Percentiles rank a stretch among this genome's conserved stretches.
Conservation (phyloP, 1,140 invertebrate genomes). For the Drosophila kikkawai region DNA sequence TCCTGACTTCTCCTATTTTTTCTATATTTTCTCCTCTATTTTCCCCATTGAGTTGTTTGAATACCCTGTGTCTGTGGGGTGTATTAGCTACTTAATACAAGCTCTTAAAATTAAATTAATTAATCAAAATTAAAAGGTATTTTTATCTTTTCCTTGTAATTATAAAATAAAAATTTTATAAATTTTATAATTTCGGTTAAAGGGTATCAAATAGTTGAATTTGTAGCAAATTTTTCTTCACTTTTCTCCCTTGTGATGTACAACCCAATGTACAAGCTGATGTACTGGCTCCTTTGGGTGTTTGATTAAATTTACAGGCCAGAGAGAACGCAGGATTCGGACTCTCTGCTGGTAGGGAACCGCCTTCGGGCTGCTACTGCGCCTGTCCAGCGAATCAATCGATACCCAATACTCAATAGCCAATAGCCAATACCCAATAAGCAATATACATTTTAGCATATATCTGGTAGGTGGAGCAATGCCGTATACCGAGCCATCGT, state of each 20-base stretch:
- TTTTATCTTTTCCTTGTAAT: not conserved
- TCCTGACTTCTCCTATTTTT: not conserved
- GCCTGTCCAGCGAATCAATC: conserved; percentile 60
- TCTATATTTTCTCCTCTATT: conserved; percentile 5
- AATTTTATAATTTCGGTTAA: not conserved
- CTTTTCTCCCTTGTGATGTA: conserved; percentile 11
- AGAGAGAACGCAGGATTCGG: not conserved
- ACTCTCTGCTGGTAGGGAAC: conserved; percentile 4
- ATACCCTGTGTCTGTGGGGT: not conserved
- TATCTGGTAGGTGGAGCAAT: conserved; percentile 59
- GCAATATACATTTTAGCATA: not conserved
- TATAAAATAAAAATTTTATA: not conserved
- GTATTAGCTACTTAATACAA: too few species aligned
- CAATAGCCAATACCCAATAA: conserved; percentile 56
- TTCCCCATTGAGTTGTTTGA: conserved; percentile 12
- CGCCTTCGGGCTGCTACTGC: conserved; percentile 55
- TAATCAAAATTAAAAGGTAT: too few species aligned
- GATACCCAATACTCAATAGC: conserved; percentile 53
- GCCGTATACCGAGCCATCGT: conserved; percentile 2
- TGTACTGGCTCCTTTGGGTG: conserved; percentile 14
- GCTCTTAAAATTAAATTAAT: too few species aligned
- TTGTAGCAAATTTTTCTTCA: not conserved
- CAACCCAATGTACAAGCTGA: conserved; percentile 16
- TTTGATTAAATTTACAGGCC: conserved; percentile 40
- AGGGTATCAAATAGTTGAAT: not conserved